Base-by-base conservation (phyloP, 2,888 invertebrate genomes). In the Caenorhabditis sp. region DNA sequence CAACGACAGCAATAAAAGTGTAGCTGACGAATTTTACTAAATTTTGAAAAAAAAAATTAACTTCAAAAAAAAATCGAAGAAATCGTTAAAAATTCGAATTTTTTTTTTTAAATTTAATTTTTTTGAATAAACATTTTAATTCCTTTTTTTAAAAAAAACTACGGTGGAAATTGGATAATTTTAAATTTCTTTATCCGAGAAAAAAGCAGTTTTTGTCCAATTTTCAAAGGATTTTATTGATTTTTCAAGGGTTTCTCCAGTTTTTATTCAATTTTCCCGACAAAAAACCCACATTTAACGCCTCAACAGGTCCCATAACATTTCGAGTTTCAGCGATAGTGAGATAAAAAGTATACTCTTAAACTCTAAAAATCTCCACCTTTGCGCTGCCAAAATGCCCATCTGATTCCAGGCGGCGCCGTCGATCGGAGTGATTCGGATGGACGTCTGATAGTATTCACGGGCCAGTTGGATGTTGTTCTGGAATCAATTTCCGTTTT, bases 341-440 rank as follows among this genome's bases (percentile, higher is more conserved):
- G n/a, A n/a, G n/a, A n/a, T n/a, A n/a, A n/a, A n/a, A n/a, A n/a
- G n/a, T n/a, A n/a, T n/a, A n/a, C n/a, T n/a, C n/a, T n/a, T n/a
- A n/a, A n/a, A n/a, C n/a, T n/a, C n/a, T n/a, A 37, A 11, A 32
- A 32, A 32, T 32, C 32, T 9, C 32, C 13, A 74, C 60, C 74
- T 65, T 5, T 58, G n/a, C 2, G 55, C 3, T 15, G 76, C 70
- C 37, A 68, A 37, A 9, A 81, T 32, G 44, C 79, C 81, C 44
- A 86, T 53, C 40, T 87, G 86, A 72, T 86, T 86, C 85, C 85
- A 86, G 18, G 76, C 72, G 13, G 72, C 77, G 15, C 86, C 86
- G 18, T 76, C 71, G 1, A 62, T 47, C 47, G 84, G 83, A 64
- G 78, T 79, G 1, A 80, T 68, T 28, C 60, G 50, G 18, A 83